Evolutionary conservation across 2,113 vertebrate genomes (phyloP), one percentile per base, ranked within the genome.

Genomic region (Pontoporia blainvillei): DNA sequence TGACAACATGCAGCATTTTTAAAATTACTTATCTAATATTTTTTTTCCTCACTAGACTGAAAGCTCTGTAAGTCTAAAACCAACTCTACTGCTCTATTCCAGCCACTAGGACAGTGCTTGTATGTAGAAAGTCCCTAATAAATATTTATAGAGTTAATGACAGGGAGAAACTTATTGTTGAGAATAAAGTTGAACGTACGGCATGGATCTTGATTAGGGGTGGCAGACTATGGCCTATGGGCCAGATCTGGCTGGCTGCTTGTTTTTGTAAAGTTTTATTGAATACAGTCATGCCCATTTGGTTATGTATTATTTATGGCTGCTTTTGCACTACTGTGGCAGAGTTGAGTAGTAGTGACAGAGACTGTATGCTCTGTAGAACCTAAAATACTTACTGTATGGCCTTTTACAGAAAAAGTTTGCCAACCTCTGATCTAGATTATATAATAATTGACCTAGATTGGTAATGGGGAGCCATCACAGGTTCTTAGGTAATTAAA

Each of bases 261-360:
- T 90, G 66, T 84, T 96, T 91, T 92, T 69, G 34, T 67, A 84
- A 96, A 75, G 12, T 82, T 62, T 96, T 92, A 67, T 86, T 88
- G 44, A 90, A 87, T 25, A 34, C 11, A 82, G 27, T 76, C 66
- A 67, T 94, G 17, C 0, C 23, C 36, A n/a, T 91, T 92, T 2
- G 20, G 34, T 95, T 90, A 25, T 79, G 5, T 81, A 4, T 90
- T 94, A 86, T 67, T 76, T 96, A 8, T 84, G 46, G 15, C 46
- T 61, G 5, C 14, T 67, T 93, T 93, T 64, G 54, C 20, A 59
- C 14, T 71, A 17, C 1, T 76, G 25, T 59, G 49, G 44, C 31
- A 27, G 52, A 76, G 52, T 88, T 95, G 29, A 73, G 13, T 75
- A 89, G 71, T 46, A 52, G 36, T 57, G 64, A 89, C 17, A 41